Conservation (phyloP, 92 coral and sea anemone species). For the Siderastrea radians region DNA sequence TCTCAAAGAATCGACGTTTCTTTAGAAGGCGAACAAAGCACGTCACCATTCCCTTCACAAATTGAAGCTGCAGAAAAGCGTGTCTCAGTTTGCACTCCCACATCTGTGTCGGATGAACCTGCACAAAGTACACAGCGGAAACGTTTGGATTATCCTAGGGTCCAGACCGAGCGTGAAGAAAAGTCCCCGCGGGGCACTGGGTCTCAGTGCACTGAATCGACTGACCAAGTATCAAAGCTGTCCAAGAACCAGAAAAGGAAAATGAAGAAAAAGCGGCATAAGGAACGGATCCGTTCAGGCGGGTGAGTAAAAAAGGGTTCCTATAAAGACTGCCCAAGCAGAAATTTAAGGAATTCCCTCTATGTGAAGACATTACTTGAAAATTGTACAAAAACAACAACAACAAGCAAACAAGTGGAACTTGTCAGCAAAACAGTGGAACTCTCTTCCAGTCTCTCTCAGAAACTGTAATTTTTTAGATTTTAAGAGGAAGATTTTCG, state of each 20-base stretch:
- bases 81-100: neutral
- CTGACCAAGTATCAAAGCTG: conserved; percentile 11
- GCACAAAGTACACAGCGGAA: neutral
- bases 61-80: neutral
- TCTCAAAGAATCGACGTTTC: neutral
- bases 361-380: no score
- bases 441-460: no score
- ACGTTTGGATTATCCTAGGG: neutral
- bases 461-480: no score
- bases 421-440: no score
- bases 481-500: no score
- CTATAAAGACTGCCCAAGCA: no score
- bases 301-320: conserved; percentile 16
- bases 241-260: conserved; percentile 72
- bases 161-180: neutral
- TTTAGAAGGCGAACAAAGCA: neutral
- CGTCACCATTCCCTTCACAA: neutral
- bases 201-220: conserved; percentile 4
- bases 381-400: no score
- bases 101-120: neutral
- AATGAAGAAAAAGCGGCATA: conserved; percentile 76
- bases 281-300: conserved; percentile 29
- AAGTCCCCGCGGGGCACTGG: neutral
- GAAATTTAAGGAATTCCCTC: no score
- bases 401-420: no score